Base-by-base conservation (phyloP, 2,888 invertebrate genomes). In the Amblyteles armatorius region DNA sequence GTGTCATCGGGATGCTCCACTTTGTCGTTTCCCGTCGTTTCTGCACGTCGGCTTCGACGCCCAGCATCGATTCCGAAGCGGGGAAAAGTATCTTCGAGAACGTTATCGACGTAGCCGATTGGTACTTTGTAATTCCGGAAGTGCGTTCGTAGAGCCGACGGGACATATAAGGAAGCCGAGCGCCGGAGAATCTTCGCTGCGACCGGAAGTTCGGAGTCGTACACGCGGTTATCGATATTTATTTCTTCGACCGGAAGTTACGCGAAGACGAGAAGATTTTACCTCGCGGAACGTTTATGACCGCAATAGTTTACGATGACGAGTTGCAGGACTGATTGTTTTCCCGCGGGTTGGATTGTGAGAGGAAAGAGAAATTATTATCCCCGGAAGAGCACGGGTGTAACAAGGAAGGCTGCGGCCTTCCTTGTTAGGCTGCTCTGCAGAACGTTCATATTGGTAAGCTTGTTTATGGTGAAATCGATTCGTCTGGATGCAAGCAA, bases 21-120 rank as follows among this genome's bases (percentile, higher is more conserved):
- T 90, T 88, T 88, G 88, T 89, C 86, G 88, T 88, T 90, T 90
- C 87, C 84, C 81, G 81, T 82, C 63, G 65, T 84, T 78, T 78
- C 36, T 40, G 9, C 44, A 13, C 63, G 13, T 19, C 33, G 19
- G 19, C 36, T 73, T 76, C 60, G 33, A 33, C n/a, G 29, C 65
- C 6, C 50, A 48, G 50, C 74, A 5, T 33, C n/a, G n/a, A 63
- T 63, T 48, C 26, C 60, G 29, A 9, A 26, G n/a, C 6, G 29
- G 60, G 33, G 16, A 29, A 44, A 29, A 60, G 11, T 55, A 26
- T n/a, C 22, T 74, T 40, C 16, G 60, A 48, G 36, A 48, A 19
- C 16, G 16, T 26, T 36, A 79, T 73, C 77, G 68, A 68, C 60
- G 50, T 19, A 71, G 67, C 29, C 77, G 44, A 72, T 76, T 83